Evolutionary conservation across 1,140 invertebrate species (phyloP).

Genomic region (Physella acuta): DNA sequence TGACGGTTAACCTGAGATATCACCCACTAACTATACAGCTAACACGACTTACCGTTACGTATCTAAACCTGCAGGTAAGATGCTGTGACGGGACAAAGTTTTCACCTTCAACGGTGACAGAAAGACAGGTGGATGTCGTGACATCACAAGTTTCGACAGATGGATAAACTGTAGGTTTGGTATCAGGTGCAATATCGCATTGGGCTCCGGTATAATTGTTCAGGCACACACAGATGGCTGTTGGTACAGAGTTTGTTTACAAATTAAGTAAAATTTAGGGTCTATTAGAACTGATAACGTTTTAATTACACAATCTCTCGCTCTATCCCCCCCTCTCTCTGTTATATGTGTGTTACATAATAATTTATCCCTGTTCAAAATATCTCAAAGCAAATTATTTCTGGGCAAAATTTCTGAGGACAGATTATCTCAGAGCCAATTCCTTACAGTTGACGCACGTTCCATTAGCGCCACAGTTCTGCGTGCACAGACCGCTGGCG

Average conservation of each 20-base stretch:
- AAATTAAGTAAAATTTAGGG: no score
- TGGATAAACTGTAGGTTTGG: slow-evolving; percentile 6
- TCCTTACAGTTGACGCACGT: neutral
- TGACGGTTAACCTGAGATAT: no score
- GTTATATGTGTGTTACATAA: no score
- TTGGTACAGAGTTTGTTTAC: neutral
- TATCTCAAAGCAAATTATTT: no score
- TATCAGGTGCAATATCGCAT: neutral
- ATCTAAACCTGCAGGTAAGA: slow-evolving; percentile 1
- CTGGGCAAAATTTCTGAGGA: no score
- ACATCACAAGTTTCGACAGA: slow-evolving; percentile 1
- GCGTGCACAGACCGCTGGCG: neutral
- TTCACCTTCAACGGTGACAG: neutral
- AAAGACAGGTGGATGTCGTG: neutral
- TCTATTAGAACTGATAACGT: no score
- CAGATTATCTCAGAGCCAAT: no score
- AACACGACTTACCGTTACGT: slow-evolving; percentile 15
- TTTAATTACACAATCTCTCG: no score
- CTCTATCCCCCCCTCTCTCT: no score
- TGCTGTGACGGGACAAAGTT: slow-evolving; percentile 7
- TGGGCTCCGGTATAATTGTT: slow-evolving; percentile 15
- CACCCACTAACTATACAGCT: no score
- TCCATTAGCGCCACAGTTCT: neutral
- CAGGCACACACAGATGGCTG: slow-evolving; percentile 5
- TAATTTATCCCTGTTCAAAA: no score